Evolutionary conservation across 1,140 invertebrate species (phyloP).

Genomic region (Pseudomyrmex dendroicus): DNA sequence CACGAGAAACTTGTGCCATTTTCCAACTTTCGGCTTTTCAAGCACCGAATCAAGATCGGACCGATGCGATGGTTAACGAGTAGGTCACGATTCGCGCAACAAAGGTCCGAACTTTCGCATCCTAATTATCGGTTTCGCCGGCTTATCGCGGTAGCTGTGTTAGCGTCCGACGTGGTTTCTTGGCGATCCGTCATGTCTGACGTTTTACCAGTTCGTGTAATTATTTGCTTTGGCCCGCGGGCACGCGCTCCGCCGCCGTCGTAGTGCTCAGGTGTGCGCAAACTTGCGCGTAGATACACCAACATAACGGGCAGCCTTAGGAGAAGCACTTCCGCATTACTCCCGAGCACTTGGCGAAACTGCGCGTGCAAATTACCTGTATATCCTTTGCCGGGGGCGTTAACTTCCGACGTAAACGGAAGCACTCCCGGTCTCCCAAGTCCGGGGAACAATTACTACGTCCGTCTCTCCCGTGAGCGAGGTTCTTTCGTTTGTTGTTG

Average conservation of each 20-base stretch:
- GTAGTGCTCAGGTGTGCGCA: constrained; percentile 6
- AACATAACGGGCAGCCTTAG: background rate
- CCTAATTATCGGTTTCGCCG: constrained; percentile 13
- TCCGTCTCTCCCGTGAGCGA: background rate
- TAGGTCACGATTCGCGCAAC: background rate
- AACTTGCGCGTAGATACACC: constrained; percentile 1
- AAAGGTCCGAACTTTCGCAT: constrained; percentile 7
- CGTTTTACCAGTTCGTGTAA: constrained; percentile 48
- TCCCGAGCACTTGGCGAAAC: constrained; percentile 29
- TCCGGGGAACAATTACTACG: constrained; percentile 44
- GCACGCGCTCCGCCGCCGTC: background rate
- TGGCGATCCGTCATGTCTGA: constrained; percentile 55
- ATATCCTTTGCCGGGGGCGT: constrained; percentile 47
- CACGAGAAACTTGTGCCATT: background rate
- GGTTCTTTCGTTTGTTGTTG: constrained; percentile 10
- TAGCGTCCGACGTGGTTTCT: background rate
- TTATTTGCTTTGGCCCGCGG: constrained; percentile 60
- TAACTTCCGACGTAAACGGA: constrained; percentile 64
- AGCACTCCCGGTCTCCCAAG: background rate
- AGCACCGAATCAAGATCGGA: background rate
- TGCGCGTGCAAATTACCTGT: constrained; percentile 41
- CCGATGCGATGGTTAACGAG: background rate
- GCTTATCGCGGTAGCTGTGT: constrained; percentile 13
- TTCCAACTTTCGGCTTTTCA: background rate
- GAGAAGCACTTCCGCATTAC: constrained; percentile 3